Conservation (phyloP, 2,113 vertebrate species). For the Pygoscelis adeliae region DNA sequence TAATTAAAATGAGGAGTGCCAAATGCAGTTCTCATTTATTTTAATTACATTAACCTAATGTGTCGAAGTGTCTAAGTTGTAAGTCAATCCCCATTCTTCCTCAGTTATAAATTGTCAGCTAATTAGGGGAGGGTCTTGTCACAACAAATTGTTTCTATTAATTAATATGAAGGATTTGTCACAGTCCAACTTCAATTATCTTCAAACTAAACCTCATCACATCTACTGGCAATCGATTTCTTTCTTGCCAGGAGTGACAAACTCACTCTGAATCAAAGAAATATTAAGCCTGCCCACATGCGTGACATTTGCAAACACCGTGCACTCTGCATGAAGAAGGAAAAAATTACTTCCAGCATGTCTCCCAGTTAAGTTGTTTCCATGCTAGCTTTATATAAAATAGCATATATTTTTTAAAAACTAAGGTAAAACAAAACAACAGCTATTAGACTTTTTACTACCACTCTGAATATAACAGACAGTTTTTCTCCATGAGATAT, state of each 20-base stretch:
- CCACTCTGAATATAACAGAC: not conserved
- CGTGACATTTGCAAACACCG: not conserved
- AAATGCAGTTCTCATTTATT: not conserved
- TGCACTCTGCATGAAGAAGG: not conserved
- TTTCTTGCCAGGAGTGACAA: not conserved
- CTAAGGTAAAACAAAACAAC: not conserved
- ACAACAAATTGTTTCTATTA: not conserved
- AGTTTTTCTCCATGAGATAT: not conserved
- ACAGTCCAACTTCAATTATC: not conserved
- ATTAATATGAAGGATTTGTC: conserved; percentile 4
- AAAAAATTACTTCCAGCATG: not conserved
- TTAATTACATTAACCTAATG: not conserved
- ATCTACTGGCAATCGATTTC: not conserved
- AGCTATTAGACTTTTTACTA: not conserved
- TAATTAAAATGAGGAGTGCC: not conserved
- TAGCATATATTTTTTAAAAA: not conserved
- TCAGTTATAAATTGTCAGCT: not conserved
- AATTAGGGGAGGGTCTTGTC: not conserved
- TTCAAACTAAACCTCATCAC: not conserved
- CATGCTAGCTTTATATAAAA: not conserved
- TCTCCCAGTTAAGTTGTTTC: not conserved
- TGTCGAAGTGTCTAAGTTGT: not conserved
- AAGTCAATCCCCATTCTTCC: not conserved
- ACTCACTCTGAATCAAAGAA: not conserved
- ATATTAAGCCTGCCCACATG: not conserved